Conservation (phyloP, 2,113 vertebrate genomes). For the Xenotilapia longispinis region DNA sequence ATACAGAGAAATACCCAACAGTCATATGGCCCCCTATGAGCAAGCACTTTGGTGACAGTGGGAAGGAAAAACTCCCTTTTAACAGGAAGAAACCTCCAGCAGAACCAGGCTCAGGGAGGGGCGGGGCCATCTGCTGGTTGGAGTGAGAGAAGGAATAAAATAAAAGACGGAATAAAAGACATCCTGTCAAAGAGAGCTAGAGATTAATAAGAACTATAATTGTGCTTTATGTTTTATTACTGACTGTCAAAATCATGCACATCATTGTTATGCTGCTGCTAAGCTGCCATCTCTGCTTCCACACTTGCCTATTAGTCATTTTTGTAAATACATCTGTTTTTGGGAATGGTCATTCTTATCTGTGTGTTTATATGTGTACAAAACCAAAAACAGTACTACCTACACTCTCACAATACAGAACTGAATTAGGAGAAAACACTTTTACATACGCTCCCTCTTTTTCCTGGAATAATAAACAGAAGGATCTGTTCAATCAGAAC, state of each 20-base stretch:
- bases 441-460: neutral
- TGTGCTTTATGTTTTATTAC: neutral
- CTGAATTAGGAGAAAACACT: neutral
- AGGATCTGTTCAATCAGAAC: neutral
- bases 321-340: neutral
- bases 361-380: neutral
- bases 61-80: neutral
- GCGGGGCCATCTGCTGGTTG: neutral
- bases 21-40: fast-evolving
- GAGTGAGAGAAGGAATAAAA: neutral
- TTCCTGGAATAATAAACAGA: neutral
- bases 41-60: neutral
- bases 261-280: neutral
- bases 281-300: neutral
- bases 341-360: neutral
- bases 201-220: neutral
- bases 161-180: neutral
- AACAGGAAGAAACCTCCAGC: neutral
- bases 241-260: neutral
- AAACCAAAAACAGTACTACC: neutral
- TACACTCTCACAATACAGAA: neutral
- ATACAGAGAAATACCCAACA: neutral
- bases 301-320: neutral
- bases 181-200: neutral
- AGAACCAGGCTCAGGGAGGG: neutral